These are phyloP conservation scores for Melanerpes aurifrons DNA, from an alignment of 2,113 vertebrate genomes.

Conservation along the genomic window DNA sequence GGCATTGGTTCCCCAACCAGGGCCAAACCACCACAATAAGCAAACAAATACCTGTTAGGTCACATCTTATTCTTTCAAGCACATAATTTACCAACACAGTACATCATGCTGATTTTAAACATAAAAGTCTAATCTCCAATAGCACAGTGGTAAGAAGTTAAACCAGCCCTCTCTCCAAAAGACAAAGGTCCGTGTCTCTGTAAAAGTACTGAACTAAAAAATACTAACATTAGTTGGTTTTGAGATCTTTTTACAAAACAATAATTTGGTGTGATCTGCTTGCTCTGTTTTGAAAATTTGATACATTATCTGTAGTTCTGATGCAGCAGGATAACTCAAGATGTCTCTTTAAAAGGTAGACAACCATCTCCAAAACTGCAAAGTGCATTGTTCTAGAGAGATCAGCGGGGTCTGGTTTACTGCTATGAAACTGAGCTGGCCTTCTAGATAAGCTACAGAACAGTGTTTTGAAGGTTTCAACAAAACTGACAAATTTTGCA, in stretches of 20 bases:
- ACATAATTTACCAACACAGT: not conserved
- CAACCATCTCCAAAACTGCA: not conserved
- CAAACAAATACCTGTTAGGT: too few species aligned
- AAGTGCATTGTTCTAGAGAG: not conserved
- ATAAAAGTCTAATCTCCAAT: not conserved
- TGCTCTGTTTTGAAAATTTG: not conserved
- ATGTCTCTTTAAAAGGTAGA: not conserved
- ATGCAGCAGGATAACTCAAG: not conserved
- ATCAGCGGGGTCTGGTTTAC: accelerated
- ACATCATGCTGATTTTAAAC: not conserved
- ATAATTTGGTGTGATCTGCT: not conserved
- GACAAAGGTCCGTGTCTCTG: not conserved
- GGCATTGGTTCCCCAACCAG: too few species aligned
- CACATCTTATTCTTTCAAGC: not conserved
- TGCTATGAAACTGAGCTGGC: not conserved
- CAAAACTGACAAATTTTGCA: not conserved
- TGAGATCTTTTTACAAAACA: not conserved
- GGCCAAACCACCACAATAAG: too few species aligned
- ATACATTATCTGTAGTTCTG: not conserved
- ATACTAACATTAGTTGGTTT: not conserved
- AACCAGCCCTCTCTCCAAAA: not conserved
- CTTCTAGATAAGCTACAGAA: not conserved
- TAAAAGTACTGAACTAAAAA: not conserved
- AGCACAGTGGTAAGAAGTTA: not conserved
- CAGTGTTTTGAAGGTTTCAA: not conserved